Conservation (phyloP, 1,140 invertebrate genomes). For the Camponotus floridanus region DNA sequence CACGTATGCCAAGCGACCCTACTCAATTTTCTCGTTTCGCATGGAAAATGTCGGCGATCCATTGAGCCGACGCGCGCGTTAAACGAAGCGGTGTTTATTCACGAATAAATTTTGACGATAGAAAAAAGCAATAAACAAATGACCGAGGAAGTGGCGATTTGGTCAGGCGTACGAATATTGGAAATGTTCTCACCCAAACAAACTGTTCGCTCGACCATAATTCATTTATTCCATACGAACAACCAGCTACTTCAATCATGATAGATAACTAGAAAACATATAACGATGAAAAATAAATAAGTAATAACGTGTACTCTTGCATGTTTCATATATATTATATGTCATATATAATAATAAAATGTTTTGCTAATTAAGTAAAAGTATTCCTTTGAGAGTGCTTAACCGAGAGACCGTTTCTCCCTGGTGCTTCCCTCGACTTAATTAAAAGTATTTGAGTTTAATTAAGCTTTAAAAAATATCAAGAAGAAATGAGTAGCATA, state of each 20-base stretch:
- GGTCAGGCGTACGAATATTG: conserved; percentile 41
- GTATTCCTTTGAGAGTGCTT: neutral
- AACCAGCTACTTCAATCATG: neutral
- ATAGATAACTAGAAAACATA: neutral
- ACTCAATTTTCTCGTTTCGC: conserved; percentile 50
- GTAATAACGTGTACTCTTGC: neutral
- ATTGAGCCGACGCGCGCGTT: conserved; percentile 44
- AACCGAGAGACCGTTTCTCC: neutral
- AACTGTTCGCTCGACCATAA: conserved; percentile 40
- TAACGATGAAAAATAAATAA: conserved; percentile 12
- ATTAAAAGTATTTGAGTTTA: conserved; percentile 45
- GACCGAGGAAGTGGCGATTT: conserved; percentile 49
- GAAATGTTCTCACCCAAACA: conserved; percentile 44
- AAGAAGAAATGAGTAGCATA: neutral
- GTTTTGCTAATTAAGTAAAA: neutral
- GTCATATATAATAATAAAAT: conserved; percentile 22
- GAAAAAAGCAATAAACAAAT: conserved; percentile 58
- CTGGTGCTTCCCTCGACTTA: conserved; percentile 5
- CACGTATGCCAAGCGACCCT: conserved; percentile 30
- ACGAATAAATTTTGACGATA: conserved; percentile 51
- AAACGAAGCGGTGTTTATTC: conserved; percentile 50
- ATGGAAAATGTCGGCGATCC: conserved; percentile 40
- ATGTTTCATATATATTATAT: neutral
- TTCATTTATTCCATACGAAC: conserved; percentile 46
- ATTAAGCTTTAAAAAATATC: conserved; percentile 28